Conservation (phyloP, 2,888 invertebrate genomes). For the Tanypteryx hageni region DNA sequence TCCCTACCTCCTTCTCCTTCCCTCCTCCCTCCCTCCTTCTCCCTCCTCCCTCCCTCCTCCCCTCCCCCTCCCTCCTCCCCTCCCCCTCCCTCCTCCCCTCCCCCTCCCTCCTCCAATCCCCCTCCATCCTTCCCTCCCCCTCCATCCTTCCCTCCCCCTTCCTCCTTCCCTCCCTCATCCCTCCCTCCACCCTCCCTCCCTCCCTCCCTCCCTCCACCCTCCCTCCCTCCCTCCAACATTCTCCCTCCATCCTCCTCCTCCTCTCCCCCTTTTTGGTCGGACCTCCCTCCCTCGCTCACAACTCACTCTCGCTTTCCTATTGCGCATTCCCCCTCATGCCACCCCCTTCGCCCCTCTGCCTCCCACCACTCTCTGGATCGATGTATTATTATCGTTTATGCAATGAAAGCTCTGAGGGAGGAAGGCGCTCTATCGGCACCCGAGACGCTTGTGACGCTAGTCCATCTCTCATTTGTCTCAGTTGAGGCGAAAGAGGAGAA, state of each 20-base stretch:
- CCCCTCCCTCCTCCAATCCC: constrained; percentile 14
- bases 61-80: too few species aligned
- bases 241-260: too few species aligned
- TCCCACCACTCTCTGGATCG: constrained; percentile 50
- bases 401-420: constrained; percentile 28
- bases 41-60: too few species aligned
- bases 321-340: constrained; percentile 14
- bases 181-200: neutral
- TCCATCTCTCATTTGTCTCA: too few species aligned
- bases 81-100: neutral
- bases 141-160: too few species aligned
- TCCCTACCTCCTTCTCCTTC: neutral
- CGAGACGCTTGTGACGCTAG: neutral
- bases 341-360: constrained; percentile 42
- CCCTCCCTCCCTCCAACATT: constrained; percentile 23
- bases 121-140: too few species aligned
- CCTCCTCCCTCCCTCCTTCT: constrained; percentile 6
- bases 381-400: constrained; percentile 49
- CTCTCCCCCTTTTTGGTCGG: too few species aligned
- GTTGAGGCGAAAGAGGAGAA: too few species aligned
- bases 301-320: constrained; percentile 64
- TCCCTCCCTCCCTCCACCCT: neutral
- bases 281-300: neutral
- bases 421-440: constrained; percentile 17
- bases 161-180: neutral